Conservation (phyloP, 1,140 invertebrate genomes). For the Diorhabda carinulata region DNA sequence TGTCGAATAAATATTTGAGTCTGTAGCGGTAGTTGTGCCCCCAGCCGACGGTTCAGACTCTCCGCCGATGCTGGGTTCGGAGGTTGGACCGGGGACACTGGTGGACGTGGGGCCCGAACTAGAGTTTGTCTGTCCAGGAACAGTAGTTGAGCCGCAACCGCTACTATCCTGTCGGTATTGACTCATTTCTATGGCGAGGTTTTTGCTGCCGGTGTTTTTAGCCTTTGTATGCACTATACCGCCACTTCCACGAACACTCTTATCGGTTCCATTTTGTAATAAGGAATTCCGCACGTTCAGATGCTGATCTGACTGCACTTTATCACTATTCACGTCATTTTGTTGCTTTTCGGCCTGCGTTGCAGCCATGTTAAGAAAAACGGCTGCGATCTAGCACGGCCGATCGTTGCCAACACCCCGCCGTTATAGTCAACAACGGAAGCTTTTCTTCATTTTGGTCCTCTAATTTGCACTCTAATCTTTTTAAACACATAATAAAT, state of each 20-base stretch:
- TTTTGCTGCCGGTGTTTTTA: constrained; percentile 46
- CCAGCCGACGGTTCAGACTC: constrained; percentile 24
- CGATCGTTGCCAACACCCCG: constrained; percentile 53
- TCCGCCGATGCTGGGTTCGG: constrained; percentile 17
- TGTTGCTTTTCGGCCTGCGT: constrained; percentile 61
- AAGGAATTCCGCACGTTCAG: constrained; percentile 59
- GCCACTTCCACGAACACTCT: constrained; percentile 42
- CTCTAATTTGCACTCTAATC: constrained; percentile 41
- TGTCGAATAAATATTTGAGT: constrained; percentile 27
- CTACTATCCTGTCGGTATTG: constrained; percentile 46
- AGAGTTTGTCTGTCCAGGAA: constrained; percentile 26
- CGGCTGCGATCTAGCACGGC: constrained; percentile 46
- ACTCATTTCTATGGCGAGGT: constrained; percentile 46
- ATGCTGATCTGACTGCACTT: constrained; percentile 57
- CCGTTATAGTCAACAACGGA: constrained; percentile 50
- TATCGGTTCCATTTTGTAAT: constrained; percentile 56
- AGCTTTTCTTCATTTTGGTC: constrained; percentile 45
- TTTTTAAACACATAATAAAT: constrained; percentile 52
- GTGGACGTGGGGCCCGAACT: constrained; percentile 30
- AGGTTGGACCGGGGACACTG: constrained; percentile 26
- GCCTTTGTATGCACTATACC: constrained; percentile 41
- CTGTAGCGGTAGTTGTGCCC: constrained; percentile 19
- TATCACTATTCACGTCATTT: constrained; percentile 59
- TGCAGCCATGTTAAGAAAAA: constrained; percentile 61
- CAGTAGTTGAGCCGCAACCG: constrained; percentile 33